Evolutionary conservation across 2,888 invertebrate genomes (phyloP), one percentile per base, ranked within the genome.

Genomic region (Eristalis arbustorum): DNA sequence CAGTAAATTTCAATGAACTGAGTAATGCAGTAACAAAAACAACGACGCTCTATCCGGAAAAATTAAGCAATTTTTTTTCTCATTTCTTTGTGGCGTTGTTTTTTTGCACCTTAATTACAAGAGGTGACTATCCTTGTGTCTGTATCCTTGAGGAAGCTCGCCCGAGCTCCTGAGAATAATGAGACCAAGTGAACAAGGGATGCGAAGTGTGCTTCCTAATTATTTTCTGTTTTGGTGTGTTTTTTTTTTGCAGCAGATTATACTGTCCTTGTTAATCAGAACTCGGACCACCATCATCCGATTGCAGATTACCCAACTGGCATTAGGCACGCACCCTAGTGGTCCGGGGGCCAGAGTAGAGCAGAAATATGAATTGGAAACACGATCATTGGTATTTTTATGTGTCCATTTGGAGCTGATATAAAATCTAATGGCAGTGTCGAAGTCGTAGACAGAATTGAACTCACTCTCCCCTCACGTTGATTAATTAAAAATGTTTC

Each of bases 401-500:
- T 57, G 42, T 73, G 56, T 77, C 68, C 73, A 64, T 69, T 59
- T 49, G 57, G 11, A 59, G 23, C 63, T 25, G 42, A 81, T 56
- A 64, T 62, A 49, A 77, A 81, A 37, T 57, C 73, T n/a, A 73
- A 71, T 34, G 57, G 42, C 18, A 28, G 25, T 18, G 23, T 22
- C 8, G 59, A 23, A 25, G 59, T 22, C 59, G 13, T 28, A 49
- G 66, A 66, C 34, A 42, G 42, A 69, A 57, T 40, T 49, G 67
- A 57, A 34, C 63, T 61, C 23, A 25, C 56, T 2, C 25, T 14
- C 74, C 25, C 5, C 25, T 14, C 74, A 67, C 78, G 78, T 87
- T 87, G 83, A 87, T 87, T 83, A 87, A 87, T 87, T 87, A 87
- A 87, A 87, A 87, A 87, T 83, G 83, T 87, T 87, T 71, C 87